Base-by-base conservation (phyloP, 2,797 vertebrate species). In the Anguilla obscura region DNA sequence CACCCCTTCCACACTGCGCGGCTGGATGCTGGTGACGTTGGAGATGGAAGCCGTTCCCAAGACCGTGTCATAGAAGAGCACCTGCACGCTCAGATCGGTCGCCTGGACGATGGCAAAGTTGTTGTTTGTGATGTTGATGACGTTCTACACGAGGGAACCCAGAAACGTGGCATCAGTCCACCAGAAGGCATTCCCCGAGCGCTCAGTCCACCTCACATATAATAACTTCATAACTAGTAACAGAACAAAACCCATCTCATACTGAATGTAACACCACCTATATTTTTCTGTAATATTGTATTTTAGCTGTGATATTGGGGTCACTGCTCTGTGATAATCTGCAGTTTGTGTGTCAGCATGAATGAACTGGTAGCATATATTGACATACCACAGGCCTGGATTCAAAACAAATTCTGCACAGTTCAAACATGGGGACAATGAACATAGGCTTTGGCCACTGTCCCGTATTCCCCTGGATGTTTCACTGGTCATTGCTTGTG, bases 51-150 rank as follows among this genome's bases (percentile, higher is more conserved):
- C 86, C 21, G 91, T 93, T 36, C 96, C 96, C 36, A 97, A 93
- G 9, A 97, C 93, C 0, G 92, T 91, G 7, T 94, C 90, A 88
- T 90, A 90, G 90, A 95, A 95, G 66, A 97, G 92, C 50, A 95
- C 94, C 88, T 96, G 94, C 0, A 95, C 48, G 0, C 90, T 92
- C 79, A 97, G 94, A 50, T 93, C 92, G 80, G 93, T 94, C 86
- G 95, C 93, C 0, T 89, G 89, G 85, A 97, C 90, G 0, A 88
- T n/a, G 12, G 90, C 95, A 92, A 96, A 96, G 93, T 97, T 97
- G 88, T 92, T 88, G 87, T 97, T 97, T 86, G 93, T 96, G 91
- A 97, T 90, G 79, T 96, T 96, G 90, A 97, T 66, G 79, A 93
- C n/a, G 1, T 94, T 96, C 97, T 97, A 69, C 3, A 90, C 0